phyloP scores from a whole-genome alignment of 1,140 invertebrate genomes.

The Drosophila eugracilis region DNA sequence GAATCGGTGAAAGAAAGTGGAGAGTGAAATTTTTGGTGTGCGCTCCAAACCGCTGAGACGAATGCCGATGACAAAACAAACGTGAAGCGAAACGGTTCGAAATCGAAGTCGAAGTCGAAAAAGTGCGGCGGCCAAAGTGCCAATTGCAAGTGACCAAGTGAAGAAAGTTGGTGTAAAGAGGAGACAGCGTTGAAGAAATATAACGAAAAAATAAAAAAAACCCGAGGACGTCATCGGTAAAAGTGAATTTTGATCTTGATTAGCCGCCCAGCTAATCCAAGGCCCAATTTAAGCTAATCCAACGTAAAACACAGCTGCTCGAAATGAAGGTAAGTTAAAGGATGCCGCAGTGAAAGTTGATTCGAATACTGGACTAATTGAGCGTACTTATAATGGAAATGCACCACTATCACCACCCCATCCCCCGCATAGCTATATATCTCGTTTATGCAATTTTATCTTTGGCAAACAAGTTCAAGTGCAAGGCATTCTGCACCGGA shows the following conservation, averaged over 20 bases:
- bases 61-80: slow-evolving; percentile 59
- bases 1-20: slow-evolving; percentile 71
- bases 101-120: slow-evolving; percentile 15
- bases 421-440: not conserved
- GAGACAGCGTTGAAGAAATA: slow-evolving; percentile 7
- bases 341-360: slow-evolving; percentile 60
- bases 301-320: slow-evolving; percentile 9
- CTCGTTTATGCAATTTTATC: slow-evolving; percentile 72
- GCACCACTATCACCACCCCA: not conserved
- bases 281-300: slow-evolving; percentile 36
- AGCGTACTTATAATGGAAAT: slow-evolving; percentile 8
- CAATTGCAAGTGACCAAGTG: slow-evolving; percentile 63
- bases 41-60: slow-evolving; percentile 32
- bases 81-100: slow-evolving; percentile 52
- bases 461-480: slow-evolving; percentile 74
- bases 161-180: slow-evolving; percentile 58
- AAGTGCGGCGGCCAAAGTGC: slow-evolving; percentile 47
- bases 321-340: slow-evolving; percentile 68
- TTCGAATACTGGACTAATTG: slow-evolving; percentile 55
- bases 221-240: slow-evolving; percentile 35
- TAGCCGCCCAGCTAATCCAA: slow-evolving; percentile 57
- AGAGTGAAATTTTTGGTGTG: slow-evolving; percentile 65
- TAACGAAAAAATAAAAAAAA: slow-evolving; percentile 1
- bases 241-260: slow-evolving; percentile 62
- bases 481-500: slow-evolving; percentile 59